Evolutionary conservation across 2,888 invertebrate species (phyloP).

Genomic region (Lepidocyrtoides sp.): DNA sequence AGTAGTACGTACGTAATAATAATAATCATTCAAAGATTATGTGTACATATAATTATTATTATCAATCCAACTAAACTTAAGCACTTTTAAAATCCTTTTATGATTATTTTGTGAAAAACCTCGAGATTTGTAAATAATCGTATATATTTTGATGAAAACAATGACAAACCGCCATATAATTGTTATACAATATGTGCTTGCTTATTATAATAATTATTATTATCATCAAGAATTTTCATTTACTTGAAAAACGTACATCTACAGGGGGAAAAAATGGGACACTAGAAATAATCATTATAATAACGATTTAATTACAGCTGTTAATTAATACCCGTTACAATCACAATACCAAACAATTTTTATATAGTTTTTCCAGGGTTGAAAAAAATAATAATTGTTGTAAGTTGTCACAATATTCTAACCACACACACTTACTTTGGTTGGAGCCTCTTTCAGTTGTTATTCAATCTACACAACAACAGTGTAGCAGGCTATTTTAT

Average conservation of each 20-base stretch:
- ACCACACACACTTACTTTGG: neutral
- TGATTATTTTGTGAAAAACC: conserved; percentile 3
- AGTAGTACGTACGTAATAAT: neutral
- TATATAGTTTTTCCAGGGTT: neutral
- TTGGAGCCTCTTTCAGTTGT: neutral
- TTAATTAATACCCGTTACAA: neutral
- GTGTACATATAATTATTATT: conserved; percentile 1
- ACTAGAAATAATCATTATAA: neutral
- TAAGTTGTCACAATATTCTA: neutral
- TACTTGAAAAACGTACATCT: neutral
- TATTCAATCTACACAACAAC: neutral
- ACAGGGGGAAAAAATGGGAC: neutral
- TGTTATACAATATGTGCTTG: neutral
- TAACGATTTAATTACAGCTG: neutral
- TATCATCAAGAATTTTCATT: neutral
- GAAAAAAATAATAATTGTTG: neutral
- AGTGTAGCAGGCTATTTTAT: neutral
- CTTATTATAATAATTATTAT: neutral
- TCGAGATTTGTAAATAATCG: conserved; percentile 71
- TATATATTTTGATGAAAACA: conserved; percentile 60
- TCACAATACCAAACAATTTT: neutral
- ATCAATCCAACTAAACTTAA: neutral
- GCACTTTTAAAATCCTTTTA: neutral
- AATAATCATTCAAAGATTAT: neutral
- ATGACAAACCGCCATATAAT: neutral